phyloP scores from a whole-genome alignment of 2,797 vertebrate species.

The Paratrypauchen microcephalus region DNA sequence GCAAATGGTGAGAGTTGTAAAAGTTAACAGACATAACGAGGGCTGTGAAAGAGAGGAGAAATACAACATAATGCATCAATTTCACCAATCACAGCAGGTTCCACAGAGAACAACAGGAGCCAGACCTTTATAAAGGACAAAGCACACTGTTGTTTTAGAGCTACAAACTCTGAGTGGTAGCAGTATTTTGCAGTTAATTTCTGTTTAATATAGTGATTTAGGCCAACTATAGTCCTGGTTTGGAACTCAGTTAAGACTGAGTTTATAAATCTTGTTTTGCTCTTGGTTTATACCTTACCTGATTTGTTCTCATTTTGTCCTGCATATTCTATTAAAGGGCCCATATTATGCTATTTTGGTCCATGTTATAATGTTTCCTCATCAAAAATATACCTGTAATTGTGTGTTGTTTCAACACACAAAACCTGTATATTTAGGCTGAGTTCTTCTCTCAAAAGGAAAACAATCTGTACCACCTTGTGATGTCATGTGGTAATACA shows the following conservation, averaged over 20 bases:
- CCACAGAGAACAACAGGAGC: constrained; percentile 24
- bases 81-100: constrained; percentile 25
- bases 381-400: too few species aligned
- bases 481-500: too few species aligned
- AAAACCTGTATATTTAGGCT: too few species aligned
- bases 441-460: too few species aligned
- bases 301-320: background rate
- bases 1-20: constrained; percentile 36
- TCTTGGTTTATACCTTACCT: background rate
- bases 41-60: constrained; percentile 14
- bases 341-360: too few species aligned
- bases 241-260: too few species aligned
- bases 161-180: background rate
- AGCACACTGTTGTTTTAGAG: background rate
- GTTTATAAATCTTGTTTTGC: too few species aligned
- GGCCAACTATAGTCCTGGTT: too few species aligned
- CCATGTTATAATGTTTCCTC: too few species aligned
- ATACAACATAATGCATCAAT: constrained; percentile 19
- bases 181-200: background rate
- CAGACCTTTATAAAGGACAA: constrained; percentile 24
- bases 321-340: background rate
- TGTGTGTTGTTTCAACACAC: too few species aligned
- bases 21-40: constrained; percentile 41
- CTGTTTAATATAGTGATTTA: too few species aligned
- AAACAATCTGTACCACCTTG: too few species aligned